Conservation (phyloP, 2,888 invertebrate species). For the Drosophila dives region DNA sequence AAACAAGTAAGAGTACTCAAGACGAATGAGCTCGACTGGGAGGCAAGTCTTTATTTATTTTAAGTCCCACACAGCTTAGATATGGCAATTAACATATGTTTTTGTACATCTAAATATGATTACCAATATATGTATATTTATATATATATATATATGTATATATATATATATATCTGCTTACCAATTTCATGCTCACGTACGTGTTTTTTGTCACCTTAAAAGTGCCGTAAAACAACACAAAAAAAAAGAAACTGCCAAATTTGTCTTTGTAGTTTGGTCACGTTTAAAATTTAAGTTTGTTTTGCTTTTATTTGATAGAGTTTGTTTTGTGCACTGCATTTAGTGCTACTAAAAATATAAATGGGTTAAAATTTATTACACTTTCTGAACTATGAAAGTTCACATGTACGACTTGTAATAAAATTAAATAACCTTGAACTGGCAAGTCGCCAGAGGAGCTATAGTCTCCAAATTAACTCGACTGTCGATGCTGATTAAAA, state of each 20-base stretch:
- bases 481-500: neutral
- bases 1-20: neutral
- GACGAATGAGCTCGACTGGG: neutral
- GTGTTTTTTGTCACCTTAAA: neutral
- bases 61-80: neutral
- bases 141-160: neutral
- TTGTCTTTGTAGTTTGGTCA: neutral
- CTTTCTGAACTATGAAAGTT: neutral
- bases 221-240: neutral
- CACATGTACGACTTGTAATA: neutral
- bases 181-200: neutral
- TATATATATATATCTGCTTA: neutral
- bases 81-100: neutral
- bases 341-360: neutral
- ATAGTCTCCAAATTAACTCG: neutral
- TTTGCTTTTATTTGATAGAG: neutral
- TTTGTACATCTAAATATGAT: neutral
- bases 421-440: neutral
- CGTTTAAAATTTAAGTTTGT: neutral
- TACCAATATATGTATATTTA: neutral
- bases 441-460: accelerated
- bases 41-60: neutral
- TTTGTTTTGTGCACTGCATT: neutral
- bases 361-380: neutral
- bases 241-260: neutral